Evolutionary conservation across 2,113 vertebrate genomes (phyloP).

Genomic region (Pachyramphus minor): DNA sequence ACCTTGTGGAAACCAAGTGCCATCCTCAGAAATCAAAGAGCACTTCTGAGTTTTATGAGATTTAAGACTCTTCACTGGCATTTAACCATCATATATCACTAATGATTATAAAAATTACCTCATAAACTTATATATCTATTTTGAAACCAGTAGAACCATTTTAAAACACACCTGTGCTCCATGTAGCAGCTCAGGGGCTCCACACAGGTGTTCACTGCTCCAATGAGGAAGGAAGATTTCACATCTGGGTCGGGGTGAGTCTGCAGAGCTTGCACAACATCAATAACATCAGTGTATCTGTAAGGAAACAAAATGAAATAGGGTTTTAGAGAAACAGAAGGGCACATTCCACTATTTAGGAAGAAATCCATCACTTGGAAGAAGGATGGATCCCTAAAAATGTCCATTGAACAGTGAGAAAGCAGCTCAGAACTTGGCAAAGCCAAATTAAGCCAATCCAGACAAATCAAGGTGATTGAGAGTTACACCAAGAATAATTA

Average conservation of each 20-base stretch:
- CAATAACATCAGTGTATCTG: conserved; percentile 90
- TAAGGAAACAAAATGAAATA: background rate
- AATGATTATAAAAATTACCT: background rate
- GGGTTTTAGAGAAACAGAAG: background rate
- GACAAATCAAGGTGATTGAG: background rate
- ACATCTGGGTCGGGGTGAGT: conserved; percentile 86
- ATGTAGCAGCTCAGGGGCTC: conserved; percentile 89
- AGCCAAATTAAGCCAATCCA: background rate
- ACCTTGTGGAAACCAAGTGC: background rate
- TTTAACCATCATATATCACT: background rate
- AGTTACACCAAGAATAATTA: background rate
- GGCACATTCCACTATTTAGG: background rate
- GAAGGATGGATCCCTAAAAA: background rate
- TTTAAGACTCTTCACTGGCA: background rate
- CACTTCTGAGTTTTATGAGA: background rate
- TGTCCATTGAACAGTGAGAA: background rate
- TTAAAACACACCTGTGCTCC: conserved; percentile 83
- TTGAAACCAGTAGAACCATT: background rate
- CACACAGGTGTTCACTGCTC: conserved; percentile 85
- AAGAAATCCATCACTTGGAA: background rate
- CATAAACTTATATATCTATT: background rate
- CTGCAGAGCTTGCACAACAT: conserved; percentile 89
- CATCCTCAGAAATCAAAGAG: background rate
- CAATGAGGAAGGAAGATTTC: conserved; percentile 80
- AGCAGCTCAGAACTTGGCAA: background rate